Evolutionary conservation across 2,888 invertebrate species (phyloP).

Genomic region (Aporophyla nigra): DNA sequence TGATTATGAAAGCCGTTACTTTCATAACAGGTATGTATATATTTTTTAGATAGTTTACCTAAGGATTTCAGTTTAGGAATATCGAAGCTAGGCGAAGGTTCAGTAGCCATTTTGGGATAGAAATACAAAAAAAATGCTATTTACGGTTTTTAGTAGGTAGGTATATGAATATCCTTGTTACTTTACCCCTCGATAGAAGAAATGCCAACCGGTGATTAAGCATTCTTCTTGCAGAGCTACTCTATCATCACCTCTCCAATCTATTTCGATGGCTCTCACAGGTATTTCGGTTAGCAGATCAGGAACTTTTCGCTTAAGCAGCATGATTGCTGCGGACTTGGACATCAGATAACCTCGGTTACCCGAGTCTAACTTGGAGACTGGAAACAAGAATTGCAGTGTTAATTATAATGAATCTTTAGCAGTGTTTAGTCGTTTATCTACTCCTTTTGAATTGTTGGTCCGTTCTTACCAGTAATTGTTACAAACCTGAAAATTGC

Average conservation of each 20-base stretch:
- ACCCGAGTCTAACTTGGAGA: slow-evolving; percentile 58
- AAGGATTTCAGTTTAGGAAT: neutral
- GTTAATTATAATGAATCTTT: neutral
- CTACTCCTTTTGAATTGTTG: neutral
- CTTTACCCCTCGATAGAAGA: slow-evolving; percentile 79
- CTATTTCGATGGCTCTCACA: slow-evolving; percentile 74
- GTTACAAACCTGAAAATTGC: neutral
- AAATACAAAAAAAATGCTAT: neutral
- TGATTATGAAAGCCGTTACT: neutral
- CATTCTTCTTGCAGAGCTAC: slow-evolving; percentile 82
- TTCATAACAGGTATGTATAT: neutral
- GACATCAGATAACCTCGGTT: slow-evolving; percentile 77
- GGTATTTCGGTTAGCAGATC: slow-evolving; percentile 81
- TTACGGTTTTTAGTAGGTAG: neutral
- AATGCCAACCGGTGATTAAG: slow-evolving; percentile 84
- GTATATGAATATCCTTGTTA: neutral
- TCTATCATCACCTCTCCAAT: slow-evolving; percentile 73
- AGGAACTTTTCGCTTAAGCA: slow-evolving; percentile 79
- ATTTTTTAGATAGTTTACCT: neutral
- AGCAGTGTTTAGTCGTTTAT: neutral
- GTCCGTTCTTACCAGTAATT: neutral
- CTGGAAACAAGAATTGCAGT: slow-evolving; percentile 63
- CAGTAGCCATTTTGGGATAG: neutral
- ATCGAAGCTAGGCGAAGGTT: neutral
- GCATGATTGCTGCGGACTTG: slow-evolving; percentile 77